Evolutionary conservation across 2,888 invertebrate genomes (phyloP).

Genomic region (Dichetophora obliterata): DNA sequence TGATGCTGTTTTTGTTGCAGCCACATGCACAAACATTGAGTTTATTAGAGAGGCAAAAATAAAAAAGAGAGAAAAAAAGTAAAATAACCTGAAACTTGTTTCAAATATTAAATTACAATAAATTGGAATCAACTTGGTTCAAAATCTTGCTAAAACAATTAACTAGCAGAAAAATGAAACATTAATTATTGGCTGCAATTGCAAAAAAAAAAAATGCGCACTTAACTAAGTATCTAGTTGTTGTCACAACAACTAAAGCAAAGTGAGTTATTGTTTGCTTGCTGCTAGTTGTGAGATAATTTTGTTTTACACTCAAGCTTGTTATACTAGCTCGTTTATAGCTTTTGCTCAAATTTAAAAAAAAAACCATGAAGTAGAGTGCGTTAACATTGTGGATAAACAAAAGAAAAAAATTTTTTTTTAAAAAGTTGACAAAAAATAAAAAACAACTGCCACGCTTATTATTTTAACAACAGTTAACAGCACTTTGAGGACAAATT

Average conservation of each 20-base stretch:
- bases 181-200: slow-evolving; percentile 19
- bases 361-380: too few relatives aligned
- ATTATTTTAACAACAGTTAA: too few relatives aligned
- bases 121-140: slow-evolving; percentile 3
- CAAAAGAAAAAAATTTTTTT: too few relatives aligned
- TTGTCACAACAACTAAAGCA: slow-evolving; percentile 1
- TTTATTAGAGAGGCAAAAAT: not conserved
- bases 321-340: too few relatives aligned
- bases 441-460: too few relatives aligned
- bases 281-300: too few relatives aligned
- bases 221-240: not conserved
- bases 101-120: slow-evolving; percentile 1
- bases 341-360: too few relatives aligned
- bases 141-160: slow-evolving; percentile 6
- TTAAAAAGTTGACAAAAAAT: too few relatives aligned
- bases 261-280: not conserved
- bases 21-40: slow-evolving; percentile 9
- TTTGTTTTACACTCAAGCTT: too few relatives aligned
- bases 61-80: not conserved
- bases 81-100: slow-evolving; percentile 7
- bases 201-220: too few relatives aligned
- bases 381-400: too few relatives aligned
- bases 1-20: slow-evolving; percentile 40
- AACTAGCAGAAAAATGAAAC: not conserved
- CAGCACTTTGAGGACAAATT: too few relatives aligned